phyloP scores from a whole-genome alignment of 1,140 invertebrate species.

The Solen grandis region DNA sequence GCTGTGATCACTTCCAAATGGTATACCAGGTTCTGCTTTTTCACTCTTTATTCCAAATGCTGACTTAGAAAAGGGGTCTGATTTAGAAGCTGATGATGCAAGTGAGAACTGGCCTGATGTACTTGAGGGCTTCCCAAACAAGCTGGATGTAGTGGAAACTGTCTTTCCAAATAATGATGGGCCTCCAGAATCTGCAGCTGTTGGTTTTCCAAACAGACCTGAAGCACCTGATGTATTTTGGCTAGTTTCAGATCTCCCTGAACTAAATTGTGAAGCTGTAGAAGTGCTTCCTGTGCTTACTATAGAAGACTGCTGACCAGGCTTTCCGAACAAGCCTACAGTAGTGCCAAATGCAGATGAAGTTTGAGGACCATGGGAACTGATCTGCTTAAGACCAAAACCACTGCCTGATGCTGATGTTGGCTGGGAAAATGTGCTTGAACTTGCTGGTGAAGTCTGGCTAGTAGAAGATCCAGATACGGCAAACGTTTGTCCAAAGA shows the following conservation, averaged over 20 bases:
- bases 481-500: not conserved
- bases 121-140: slow-evolving; percentile 17
- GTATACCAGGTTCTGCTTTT: too few relatives aligned
- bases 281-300: not conserved
- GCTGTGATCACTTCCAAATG: too few relatives aligned
- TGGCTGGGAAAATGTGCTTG: not conserved
- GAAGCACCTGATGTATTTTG: not conserved
- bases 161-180: not conserved
- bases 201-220: not conserved
- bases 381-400: not conserved
- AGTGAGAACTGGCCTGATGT: not conserved
- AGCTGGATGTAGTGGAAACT: not conserved
- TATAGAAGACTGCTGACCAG: too few relatives aligned
- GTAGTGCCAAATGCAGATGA: not conserved
- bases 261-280: not conserved
- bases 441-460: not conserved
- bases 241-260: not conserved
- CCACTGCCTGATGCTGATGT: not conserved
- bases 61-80: too few relatives aligned
- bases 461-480: not conserved
- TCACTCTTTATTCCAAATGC: too few relatives aligned
- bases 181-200: not conserved
- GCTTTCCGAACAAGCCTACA: not conserved
- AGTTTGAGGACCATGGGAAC: not conserved
- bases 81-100: too few relatives aligned